Evolutionary conservation across 2,797 vertebrate genomes (phyloP).

Genomic region (Etheostoma nigrum): DNA sequence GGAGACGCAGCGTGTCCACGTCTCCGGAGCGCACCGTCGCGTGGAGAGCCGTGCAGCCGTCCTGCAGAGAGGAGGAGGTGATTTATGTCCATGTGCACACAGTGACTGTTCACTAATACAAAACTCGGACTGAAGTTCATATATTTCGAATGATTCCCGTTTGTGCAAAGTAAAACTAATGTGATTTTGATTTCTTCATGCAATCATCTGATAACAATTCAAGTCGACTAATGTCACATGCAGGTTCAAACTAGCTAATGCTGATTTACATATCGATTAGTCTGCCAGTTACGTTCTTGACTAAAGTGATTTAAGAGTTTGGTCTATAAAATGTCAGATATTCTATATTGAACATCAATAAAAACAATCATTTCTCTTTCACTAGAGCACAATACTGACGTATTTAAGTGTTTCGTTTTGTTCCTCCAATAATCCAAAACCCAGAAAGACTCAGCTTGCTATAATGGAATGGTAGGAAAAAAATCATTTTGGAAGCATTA

Average conservation of each 20-base stretch:
- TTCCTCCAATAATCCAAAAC: too few species aligned
- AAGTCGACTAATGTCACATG: neutral
- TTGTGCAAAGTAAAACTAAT: neutral
- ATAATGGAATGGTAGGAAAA: too few species aligned
- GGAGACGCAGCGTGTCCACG: constrained; percentile 89
- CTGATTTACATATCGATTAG: neutral
- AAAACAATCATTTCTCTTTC: too few species aligned
- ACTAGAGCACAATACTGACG: too few species aligned
- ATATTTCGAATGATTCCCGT: neutral
- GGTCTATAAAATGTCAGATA: neutral
- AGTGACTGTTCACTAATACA: neutral
- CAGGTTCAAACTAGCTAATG: neutral
- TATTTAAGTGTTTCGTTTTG: too few species aligned
- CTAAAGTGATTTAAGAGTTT: neutral
- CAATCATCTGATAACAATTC: neutral
- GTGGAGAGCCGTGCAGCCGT: constrained; percentile 92
- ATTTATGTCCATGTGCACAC: neutral
- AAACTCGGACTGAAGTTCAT: neutral
- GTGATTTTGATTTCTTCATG: neutral
- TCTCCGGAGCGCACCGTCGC: constrained; percentile 91
- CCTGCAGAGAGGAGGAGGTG: constrained; percentile 75
- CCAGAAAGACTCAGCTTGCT: neutral
- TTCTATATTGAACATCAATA: neutral
- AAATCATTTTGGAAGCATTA: neutral
- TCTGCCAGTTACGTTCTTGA: neutral